Conservation (phyloP, 2,113 vertebrate species). For the Ophthalmotilapia sp. region DNA sequence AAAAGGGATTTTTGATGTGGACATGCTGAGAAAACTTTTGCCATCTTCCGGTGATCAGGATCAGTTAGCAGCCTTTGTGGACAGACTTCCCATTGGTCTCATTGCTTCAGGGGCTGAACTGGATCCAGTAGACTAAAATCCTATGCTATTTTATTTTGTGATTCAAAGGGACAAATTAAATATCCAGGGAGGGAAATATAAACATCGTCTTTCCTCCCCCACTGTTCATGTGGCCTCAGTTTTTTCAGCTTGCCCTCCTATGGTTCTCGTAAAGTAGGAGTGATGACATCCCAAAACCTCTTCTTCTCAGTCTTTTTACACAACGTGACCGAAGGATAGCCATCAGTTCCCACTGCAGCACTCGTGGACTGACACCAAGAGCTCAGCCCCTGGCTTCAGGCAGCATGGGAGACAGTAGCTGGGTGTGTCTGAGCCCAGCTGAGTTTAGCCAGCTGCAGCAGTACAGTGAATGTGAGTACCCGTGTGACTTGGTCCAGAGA, state of each 20-base stretch:
- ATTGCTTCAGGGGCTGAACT: not conserved
- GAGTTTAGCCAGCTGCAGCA: constrained; percentile 92
- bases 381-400: not conserved
- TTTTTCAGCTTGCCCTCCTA: not conserved
- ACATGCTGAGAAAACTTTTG: not conserved
- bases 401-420: constrained; percentile 80
- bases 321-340: constrained; percentile 37
- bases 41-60: not conserved
- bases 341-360: not conserved
- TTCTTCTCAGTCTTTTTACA: not conserved
- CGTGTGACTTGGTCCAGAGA: not conserved
- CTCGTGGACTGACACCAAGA: not conserved
- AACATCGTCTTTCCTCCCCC: not conserved
- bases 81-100: not conserved
- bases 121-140: not conserved
- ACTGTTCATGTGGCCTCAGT: not conserved
- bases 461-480: constrained; percentile 90
- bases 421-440: constrained; percentile 84
- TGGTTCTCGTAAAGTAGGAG: not conserved
- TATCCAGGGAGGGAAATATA: not conserved
- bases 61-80: not conserved
- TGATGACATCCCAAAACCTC: constrained; percentile 34
- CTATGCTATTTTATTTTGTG: not conserved
- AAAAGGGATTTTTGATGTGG: not conserved
- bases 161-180: not conserved